These are phyloP conservation scores for Ardeotis arabs DNA, from an alignment of 2,113 vertebrate genomes.

Conservation along the genomic window DNA sequence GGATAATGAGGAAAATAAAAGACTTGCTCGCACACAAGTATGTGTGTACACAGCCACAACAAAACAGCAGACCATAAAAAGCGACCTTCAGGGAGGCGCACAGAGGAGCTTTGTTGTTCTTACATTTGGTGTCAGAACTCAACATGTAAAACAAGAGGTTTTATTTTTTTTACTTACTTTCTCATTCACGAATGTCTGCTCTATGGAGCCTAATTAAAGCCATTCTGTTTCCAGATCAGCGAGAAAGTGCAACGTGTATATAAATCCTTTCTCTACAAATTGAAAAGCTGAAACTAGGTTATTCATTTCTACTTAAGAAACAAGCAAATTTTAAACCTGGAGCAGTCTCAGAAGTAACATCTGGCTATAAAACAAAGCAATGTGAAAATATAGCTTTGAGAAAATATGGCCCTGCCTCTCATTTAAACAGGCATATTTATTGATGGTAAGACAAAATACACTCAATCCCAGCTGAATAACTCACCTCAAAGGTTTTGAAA, in stretches of 20 bases:
- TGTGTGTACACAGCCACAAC: neutral
- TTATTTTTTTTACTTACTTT: neutral
- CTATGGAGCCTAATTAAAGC: neutral
- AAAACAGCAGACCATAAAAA: neutral
- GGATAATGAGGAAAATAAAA: neutral
- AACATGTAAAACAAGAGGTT: neutral
- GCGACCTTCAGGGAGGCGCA: neutral
- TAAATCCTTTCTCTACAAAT: neutral
- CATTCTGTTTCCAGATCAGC: neutral
- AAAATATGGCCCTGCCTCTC: neutral
- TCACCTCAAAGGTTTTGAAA: neutral
- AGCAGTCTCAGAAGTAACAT: neutral
- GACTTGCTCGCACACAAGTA: neutral
- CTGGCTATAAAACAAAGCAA: conserved; percentile 1
- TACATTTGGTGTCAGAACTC: neutral
- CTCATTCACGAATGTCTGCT: neutral
- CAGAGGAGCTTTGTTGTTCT: neutral
- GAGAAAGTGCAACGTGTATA: neutral
- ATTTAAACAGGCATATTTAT: conserved; percentile 31
- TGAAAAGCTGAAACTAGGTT: neutral
- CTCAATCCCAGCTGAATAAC: neutral
- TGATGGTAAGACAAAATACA: neutral
- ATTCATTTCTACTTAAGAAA: neutral
- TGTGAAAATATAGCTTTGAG: neutral
- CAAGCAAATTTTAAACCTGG: neutral